Evolutionary conservation across 30 jellyfish, hydroid and myxozoan species (phyloP), one percentile per base, ranked within the genome.

Genomic region (Rhopilema esculentum): DNA sequence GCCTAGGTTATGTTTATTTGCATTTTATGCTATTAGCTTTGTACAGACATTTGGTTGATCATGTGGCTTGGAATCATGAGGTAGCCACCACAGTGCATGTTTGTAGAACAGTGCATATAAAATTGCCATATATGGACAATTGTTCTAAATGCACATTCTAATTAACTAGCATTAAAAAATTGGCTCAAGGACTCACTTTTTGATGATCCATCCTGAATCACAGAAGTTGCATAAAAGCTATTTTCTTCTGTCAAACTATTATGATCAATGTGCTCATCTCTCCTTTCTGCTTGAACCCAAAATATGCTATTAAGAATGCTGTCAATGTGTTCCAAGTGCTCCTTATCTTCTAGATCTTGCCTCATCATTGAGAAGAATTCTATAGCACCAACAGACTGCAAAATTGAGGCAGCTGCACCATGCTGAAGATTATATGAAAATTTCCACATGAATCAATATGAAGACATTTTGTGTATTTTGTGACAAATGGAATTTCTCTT

Each of bases 371-470:
- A 72, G 72, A 92, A 81, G 80, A 87, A 92, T 69, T 87, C 98
- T 17, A 92, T 90, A 20, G 95, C 98, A 63, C 98, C 98, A 32
- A 92, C 67, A 21, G 90, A 66, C 32, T 79, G 89, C 26, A 92
- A 15, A 2, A 31, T 40, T n/a, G 89, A 49, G 40, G 89, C 94
- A 15, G 95, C 95, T 31, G 79, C 62, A 62, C 97, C 87, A 82
- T 75, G 86, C 98, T 92, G 51, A 27, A 74, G 50, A 23, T 29
- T 8, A 49, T 16, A 20, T 17, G 19, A 24, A 19, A 20, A 69
- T 12, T 25, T 0, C 27, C 23, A 8, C n/a, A 19, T 19, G 0
- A 23, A 23, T 1, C 20, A 68, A 23, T 16, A 68, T 68, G 17
- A 15, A 15, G 32, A 21, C 33, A 67, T 67, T 17, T 67, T 20